phyloP scores from a whole-genome alignment of 2,113 vertebrate genomes.

The Calypte anna region DNA sequence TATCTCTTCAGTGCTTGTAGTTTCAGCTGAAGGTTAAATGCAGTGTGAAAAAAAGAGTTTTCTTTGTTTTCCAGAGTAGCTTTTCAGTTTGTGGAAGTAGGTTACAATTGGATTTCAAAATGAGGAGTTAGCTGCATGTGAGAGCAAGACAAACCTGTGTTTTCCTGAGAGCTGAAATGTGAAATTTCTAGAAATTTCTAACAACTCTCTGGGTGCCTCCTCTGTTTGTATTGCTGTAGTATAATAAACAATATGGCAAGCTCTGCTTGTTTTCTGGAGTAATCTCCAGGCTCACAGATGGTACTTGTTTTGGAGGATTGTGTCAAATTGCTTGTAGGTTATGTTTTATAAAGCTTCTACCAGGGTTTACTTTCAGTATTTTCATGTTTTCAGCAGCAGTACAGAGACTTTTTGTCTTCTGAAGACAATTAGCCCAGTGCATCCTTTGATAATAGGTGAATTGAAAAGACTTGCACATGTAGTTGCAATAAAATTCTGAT shows the following conservation, averaged over 20 bases:
- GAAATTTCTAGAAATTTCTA: neutral
- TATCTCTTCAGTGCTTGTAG: slow-evolving; percentile 30
- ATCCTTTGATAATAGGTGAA: neutral
- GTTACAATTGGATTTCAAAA: slow-evolving; percentile 21
- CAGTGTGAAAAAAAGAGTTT: neutral
- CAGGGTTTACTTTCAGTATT: neutral
- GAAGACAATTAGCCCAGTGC: neutral
- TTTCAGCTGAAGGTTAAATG: slow-evolving; percentile 30
- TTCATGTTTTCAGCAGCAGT: neutral
- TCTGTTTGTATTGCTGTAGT: neutral
- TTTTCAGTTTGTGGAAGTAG: slow-evolving; percentile 26
- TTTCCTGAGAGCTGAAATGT: neutral
- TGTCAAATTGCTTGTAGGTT: neutral
- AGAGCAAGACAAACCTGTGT: slow-evolving; percentile 19
- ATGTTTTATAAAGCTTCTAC: neutral
- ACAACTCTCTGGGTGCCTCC: neutral
- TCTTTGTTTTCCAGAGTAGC: slow-evolving; percentile 24
- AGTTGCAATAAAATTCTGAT: neutral
- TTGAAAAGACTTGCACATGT: neutral
- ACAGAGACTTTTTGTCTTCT: neutral
- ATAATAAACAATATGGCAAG: neutral
- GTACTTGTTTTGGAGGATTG: neutral
- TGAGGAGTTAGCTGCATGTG: slow-evolving; percentile 46
- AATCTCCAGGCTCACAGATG: neutral
- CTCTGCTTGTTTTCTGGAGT: neutral